Evolutionary conservation across 2,797 vertebrate genomes (phyloP), one percentile per base, ranked within the genome.

Genomic region (Coregonus sp.): DNA sequence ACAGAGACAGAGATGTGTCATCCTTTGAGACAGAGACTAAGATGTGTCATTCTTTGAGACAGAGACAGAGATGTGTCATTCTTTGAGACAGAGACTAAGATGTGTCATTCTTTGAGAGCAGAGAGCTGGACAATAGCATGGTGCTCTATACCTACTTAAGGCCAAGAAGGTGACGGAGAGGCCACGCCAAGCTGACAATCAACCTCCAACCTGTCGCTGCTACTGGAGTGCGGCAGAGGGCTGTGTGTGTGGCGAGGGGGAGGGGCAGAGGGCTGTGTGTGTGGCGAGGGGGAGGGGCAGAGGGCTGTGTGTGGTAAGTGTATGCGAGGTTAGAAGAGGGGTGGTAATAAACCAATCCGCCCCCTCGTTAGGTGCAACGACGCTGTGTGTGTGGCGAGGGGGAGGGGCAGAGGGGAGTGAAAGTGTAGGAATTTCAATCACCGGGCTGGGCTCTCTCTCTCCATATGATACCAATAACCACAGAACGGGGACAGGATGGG

Each of bases 81-180:
- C 1, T 25, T 25, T 25, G 25, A 25, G 25, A 25, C 25, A 25
- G 25, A 25, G 25, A 25, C 25, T 1, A 1, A 25, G 25, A 25
- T 0, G 25, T 25, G 25, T 0, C 25, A 25, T 25, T 25, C 79
- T 79, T 14, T 85, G 75, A 52, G 31, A 33, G 37, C 78, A 12
- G 47, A 33, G 87, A 81, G 81, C 86, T 50, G 16, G 75, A 93
- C 86, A 91, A 93, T 86, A 37, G 88, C 90, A 92, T 92, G 93
- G 93, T 93, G 85, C 86, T 20, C 83, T 90, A 47, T 9, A 86
- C 87, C 89, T 91, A 91, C 93, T 94, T 91, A 88, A 92, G 88
- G 83, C 75, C 77, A 70, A 82, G 81, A 94, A 90, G 92, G 91
- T 92, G 94, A 93, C 89, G 80, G 84, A 0, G 83, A 89, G 94